Percentiles rank a stretch among this genome's conserved stretches.
These are phyloP conservation scores for Bos indicus DNA, from an alignment of 2,113 vertebrate species.

Conservation along the genomic window DNA sequence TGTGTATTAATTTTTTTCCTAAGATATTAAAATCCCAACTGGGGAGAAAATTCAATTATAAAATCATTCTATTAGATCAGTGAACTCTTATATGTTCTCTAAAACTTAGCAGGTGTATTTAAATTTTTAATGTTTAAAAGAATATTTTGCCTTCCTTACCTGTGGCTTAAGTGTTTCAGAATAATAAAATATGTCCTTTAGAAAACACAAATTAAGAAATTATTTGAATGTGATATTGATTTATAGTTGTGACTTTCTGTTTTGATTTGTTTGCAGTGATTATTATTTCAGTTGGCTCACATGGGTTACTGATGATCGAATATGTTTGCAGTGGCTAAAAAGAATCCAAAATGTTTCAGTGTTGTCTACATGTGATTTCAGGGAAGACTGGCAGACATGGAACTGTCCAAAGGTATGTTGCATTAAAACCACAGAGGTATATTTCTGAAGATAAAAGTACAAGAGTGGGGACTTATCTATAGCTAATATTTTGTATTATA, in stretches of 20 bases:
- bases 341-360: slow-evolving; percentile 92
- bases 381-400: slow-evolving; percentile 83
- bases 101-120: neutral
- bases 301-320: slow-evolving; percentile 90
- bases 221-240: neutral
- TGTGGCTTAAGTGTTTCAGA: neutral
- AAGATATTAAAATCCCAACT: neutral
- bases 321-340: slow-evolving; percentile 93
- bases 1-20: neutral
- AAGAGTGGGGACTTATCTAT: neutral
- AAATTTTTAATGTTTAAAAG: neutral
- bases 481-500: neutral
- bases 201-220: neutral
- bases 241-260: slow-evolving; percentile 19
- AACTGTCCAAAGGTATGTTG: slow-evolving; percentile 86
- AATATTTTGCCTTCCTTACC: neutral
- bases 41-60: neutral
- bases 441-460: neutral
- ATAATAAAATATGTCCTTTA: neutral
- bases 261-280: slow-evolving; percentile 84
- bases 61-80: slow-evolving; percentile 1
- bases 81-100: neutral
- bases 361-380: slow-evolving; percentile 91
- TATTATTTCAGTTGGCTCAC: slow-evolving; percentile 94
- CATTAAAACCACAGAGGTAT: slow-evolving; percentile 5